phyloP scores from a whole-genome alignment of 2,113 vertebrate species.

The Arothron firmamentum region DNA sequence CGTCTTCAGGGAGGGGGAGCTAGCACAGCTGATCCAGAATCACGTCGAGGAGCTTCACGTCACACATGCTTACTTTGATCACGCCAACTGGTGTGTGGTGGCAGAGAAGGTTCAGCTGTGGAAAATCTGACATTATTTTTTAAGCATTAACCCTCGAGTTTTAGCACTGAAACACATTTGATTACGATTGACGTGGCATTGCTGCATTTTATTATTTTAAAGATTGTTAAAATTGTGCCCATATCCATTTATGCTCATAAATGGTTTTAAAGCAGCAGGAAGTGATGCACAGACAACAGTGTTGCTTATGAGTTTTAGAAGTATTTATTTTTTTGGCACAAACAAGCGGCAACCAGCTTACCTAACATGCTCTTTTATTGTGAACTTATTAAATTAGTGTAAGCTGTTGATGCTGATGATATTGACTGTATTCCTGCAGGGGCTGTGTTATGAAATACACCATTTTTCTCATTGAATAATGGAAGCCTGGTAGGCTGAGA shows the following conservation, averaged over 20 bases:
- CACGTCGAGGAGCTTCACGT: conserved; percentile 70
- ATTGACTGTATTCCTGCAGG: too few relatives aligned
- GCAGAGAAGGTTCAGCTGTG: conserved; percentile 69
- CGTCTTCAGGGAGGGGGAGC: conserved; percentile 73
- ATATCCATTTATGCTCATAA: background rate
- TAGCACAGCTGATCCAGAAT: conserved; percentile 66
- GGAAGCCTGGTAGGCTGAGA: too few relatives aligned
- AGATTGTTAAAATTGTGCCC: background rate
- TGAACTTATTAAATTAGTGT: too few relatives aligned
- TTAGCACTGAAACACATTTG: conserved; percentile 38
- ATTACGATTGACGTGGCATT: background rate
- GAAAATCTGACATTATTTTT: conserved; percentile 55
- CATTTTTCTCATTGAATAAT: too few relatives aligned
- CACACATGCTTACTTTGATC: conserved; percentile 72
- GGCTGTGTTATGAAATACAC: too few relatives aligned
- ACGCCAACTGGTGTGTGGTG: conserved; percentile 71
- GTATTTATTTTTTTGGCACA: conserved; percentile 32
- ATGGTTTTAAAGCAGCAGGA: conserved; percentile 8
- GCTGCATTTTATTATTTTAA: background rate
- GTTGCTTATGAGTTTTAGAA: conserved; percentile 5
- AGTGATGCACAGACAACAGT: background rate
- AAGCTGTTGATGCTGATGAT: too few relatives aligned
- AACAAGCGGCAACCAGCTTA: too few relatives aligned
- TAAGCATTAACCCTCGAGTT: conserved; percentile 35
- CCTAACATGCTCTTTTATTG: too few relatives aligned